phyloP scores from a whole-genome alignment of 1,140 invertebrate species.

The Stegodyphus mimosarum region DNA sequence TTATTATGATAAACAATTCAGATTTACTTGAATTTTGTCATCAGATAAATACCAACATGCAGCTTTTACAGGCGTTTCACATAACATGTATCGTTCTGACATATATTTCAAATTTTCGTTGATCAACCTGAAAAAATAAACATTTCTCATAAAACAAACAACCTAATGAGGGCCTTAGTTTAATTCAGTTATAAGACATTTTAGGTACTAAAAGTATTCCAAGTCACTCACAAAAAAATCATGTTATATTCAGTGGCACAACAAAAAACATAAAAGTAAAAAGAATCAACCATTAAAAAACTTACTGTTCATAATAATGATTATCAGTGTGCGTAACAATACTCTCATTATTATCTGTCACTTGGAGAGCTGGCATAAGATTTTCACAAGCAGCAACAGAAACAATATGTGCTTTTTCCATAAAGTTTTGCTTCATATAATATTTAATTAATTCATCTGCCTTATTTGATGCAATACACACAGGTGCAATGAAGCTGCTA shows the following conservation, averaged over 20 bases:
- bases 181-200: too few relatives aligned
- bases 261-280: too few relatives aligned
- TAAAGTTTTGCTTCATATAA: slow-evolving; percentile 37
- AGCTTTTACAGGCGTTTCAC: slow-evolving; percentile 68
- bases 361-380: slow-evolving; percentile 1
- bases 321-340: too few relatives aligned
- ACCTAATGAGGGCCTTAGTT: too few relatives aligned
- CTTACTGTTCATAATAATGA: too few relatives aligned
- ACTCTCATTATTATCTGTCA: too few relatives aligned
- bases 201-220: too few relatives aligned
- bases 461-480: slow-evolving; percentile 48
- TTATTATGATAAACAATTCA: background rate
- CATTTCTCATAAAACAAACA: too few relatives aligned
- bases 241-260: too few relatives aligned
- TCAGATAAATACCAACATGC: slow-evolving; percentile 69
- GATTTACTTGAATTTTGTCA: slow-evolving; percentile 67
- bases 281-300: too few relatives aligned
- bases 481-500: slow-evolving; percentile 22
- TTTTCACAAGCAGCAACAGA: slow-evolving; percentile 41
- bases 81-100: slow-evolving; percentile 67
- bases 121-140: slow-evolving; percentile 63
- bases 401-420: slow-evolving; percentile 46
- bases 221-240: too few relatives aligned
- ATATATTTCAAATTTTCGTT: slow-evolving; percentile 64
- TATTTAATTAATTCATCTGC: slow-evolving; percentile 26